phyloP scores from a whole-genome alignment of 2,797 vertebrate species.

The Pelodytes ibericus region DNA sequence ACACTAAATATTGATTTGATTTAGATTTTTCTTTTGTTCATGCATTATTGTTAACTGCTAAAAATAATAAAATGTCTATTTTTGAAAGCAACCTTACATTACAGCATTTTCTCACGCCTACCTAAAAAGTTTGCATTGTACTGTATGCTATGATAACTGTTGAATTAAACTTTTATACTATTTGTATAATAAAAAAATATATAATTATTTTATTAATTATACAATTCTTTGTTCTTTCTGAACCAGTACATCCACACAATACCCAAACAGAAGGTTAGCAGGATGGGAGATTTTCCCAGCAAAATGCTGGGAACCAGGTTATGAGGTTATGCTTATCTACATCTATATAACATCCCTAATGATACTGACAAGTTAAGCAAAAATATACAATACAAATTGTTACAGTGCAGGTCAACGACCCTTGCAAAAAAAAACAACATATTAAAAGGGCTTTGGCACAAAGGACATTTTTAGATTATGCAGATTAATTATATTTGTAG shows the following conservation, averaged over 20 bases:
- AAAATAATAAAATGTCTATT: no score
- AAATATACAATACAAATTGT: conserved; percentile 68
- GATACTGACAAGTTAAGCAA: conserved; percentile 67
- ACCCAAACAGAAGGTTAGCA: conserved; percentile 3
- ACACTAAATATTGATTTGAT: no score
- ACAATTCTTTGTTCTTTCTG: background rate
- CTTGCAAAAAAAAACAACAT: conserved; percentile 62
- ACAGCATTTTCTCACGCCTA: no score
- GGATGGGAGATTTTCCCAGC: conserved; percentile 53
- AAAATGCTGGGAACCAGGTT: conserved; percentile 68
- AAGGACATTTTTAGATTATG: conserved; percentile 57
- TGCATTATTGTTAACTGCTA: no score
- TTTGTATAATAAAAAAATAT: no score
- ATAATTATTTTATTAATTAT: background rate
- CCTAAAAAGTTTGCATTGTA: no score
- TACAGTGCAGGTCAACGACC: conserved; percentile 68
- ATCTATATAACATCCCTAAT: conserved; percentile 62
- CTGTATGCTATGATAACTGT: no score
- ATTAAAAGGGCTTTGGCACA: conserved; percentile 58
- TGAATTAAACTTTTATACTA: no score
- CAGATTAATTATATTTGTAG: no score
- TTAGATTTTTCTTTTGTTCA: no score
- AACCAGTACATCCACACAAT: background rate
- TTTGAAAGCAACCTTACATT: no score
- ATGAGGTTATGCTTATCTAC: conserved; percentile 71